Percentiles rank a stretch among this genome's conserved stretches.
Conservation (phyloP, 2,113 vertebrate species). For the Laterallus jamaicensis region DNA sequence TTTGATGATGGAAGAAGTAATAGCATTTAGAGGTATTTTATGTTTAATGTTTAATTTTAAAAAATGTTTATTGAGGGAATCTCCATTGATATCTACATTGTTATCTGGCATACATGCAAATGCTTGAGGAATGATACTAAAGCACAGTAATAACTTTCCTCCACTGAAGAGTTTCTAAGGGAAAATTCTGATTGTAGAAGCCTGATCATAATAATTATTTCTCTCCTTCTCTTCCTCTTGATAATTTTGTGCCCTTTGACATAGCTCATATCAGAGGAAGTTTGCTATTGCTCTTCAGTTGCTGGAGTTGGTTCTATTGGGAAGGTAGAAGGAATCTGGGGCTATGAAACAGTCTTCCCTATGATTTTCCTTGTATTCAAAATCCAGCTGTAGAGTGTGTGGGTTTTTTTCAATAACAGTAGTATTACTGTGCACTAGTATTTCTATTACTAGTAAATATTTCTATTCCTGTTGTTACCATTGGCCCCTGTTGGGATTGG, state of each 20-base stretch:
- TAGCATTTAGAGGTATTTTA: neutral
- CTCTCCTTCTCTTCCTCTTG: neutral
- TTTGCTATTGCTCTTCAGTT: neutral
- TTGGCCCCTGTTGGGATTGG: neutral
- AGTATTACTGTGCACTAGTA: neutral
- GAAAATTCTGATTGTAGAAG: neutral
- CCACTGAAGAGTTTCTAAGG: neutral
- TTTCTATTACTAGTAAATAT: neutral
- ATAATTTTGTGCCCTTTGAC: neutral
- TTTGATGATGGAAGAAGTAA: conserved; percentile 65
- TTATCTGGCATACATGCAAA: neutral
- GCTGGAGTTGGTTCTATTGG: neutral
- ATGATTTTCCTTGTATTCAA: neutral
- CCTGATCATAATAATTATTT: neutral
- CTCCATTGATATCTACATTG: neutral
- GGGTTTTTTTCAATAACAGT: neutral
- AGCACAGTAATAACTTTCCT: neutral
- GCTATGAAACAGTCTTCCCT: neutral
- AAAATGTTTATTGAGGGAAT: conserved; percentile 11
- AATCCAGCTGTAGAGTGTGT: neutral
- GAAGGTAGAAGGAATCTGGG: neutral
- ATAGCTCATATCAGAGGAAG: neutral
- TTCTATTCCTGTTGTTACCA: neutral
- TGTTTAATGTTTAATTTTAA: neutral
- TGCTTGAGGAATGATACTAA: neutral